phyloP scores from a whole-genome alignment of 2,797 vertebrate species.

The Vultur gryphus region DNA sequence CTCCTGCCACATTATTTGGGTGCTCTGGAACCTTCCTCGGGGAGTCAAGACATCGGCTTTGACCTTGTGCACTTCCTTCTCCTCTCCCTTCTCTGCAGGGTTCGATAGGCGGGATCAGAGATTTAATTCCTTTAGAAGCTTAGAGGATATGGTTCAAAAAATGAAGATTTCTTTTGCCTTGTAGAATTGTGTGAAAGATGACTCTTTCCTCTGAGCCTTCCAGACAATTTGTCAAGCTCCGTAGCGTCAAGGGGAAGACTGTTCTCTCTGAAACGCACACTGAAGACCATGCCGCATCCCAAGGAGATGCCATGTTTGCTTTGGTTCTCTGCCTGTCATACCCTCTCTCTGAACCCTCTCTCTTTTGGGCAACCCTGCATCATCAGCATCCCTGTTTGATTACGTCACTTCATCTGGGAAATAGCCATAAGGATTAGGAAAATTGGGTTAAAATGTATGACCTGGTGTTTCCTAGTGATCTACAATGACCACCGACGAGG shows the following conservation, averaged over 20 bases:
- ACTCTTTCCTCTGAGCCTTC: not conserved
- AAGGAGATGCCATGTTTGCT: not conserved
- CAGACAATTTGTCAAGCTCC: not conserved
- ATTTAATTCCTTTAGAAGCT: not conserved
- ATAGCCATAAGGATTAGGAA: not conserved
- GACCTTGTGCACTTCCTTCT: not conserved
- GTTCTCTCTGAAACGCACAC: not conserved
- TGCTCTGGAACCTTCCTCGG: not conserved
- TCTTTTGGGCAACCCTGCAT: not conserved
- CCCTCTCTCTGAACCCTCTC: not conserved
- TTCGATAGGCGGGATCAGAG: not conserved
- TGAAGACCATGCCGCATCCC: not conserved
- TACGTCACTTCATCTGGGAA: not conserved
- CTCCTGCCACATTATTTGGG: not conserved
- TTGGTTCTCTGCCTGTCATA: not conserved
- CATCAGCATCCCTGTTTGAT: not conserved
- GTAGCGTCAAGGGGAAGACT: not conserved
- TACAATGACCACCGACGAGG: rapidly evolving
- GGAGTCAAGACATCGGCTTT: not conserved
- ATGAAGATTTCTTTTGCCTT: not conserved
- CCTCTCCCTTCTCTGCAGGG: not conserved
- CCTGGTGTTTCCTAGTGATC: not conserved
- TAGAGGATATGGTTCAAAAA: not conserved
- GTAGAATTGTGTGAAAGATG: not conserved
- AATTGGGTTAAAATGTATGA: not conserved